Conservation (phyloP, 2,113 vertebrate genomes). For the Eulacestoma nigropectus region DNA sequence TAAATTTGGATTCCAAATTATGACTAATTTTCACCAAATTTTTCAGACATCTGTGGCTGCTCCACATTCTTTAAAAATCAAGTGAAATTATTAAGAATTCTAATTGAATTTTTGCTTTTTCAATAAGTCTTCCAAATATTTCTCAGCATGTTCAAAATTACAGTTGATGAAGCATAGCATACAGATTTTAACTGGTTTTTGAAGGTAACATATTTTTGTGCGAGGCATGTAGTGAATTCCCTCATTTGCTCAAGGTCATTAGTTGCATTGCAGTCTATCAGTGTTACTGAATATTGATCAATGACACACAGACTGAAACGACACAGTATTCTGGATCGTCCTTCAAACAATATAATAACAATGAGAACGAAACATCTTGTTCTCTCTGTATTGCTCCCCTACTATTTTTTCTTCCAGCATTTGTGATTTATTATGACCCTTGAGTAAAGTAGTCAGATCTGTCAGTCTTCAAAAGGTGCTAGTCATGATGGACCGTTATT, state of each 20-base stretch:
- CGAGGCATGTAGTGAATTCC: neutral
- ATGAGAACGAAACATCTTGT: constrained; percentile 1
- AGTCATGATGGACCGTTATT: neutral
- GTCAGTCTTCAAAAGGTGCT: constrained; percentile 2
- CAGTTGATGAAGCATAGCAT: neutral
- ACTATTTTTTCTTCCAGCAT: neutral
- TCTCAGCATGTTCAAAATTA: neutral
- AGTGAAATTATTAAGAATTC: neutral
- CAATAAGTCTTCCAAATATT: neutral
- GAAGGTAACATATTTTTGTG: neutral
- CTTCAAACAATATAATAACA: neutral
- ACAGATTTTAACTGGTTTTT: neutral
- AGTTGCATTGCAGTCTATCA: neutral
- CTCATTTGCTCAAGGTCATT: neutral
- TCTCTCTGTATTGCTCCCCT: neutral
- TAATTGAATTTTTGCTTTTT: neutral
- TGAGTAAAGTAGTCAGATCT: neutral
- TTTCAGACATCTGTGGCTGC: neutral
- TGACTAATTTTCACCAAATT: neutral
- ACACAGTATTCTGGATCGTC: neutral
- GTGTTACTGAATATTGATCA: constrained; percentile 23
- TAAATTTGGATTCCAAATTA: neutral
- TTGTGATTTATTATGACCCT: constrained; percentile 20
- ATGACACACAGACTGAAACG: neutral
- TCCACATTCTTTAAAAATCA: neutral